phyloP scores from a whole-genome alignment of 2,797 vertebrate genomes.

The Cirrhinus mrigala region DNA sequence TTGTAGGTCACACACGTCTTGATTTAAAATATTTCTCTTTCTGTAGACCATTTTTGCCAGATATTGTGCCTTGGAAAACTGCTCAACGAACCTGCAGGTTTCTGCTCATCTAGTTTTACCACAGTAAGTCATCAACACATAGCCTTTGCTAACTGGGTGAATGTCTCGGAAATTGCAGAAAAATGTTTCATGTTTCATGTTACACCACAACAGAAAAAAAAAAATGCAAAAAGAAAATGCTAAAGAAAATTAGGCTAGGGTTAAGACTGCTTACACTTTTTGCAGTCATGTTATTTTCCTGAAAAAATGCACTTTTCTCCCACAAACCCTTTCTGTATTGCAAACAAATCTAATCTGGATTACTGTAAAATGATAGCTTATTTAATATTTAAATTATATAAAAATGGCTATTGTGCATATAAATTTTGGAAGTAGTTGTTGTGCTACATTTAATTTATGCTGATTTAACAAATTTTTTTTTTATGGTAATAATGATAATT shows the following conservation, averaged over 20 bases:
- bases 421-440: too few relatives aligned
- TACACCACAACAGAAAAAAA: background rate
- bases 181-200: background rate
- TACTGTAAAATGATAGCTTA: background rate
- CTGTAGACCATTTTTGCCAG: slow-evolving; percentile 89
- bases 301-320: background rate
- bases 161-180: background rate
- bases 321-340: background rate
- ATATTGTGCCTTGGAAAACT: slow-evolving; percentile 87
- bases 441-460: background rate
- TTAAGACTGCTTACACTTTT: background rate
- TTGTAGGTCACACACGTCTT: slow-evolving; percentile 9
- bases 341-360: background rate
- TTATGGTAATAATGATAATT: background rate
- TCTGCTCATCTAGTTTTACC: slow-evolving; percentile 84
- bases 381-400: background rate
- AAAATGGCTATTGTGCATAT: background rate
- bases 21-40: slow-evolving; percentile 51
- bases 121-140: slow-evolving; percentile 81
- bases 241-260: background rate
- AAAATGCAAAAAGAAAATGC: background rate
- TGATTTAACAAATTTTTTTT: background rate
- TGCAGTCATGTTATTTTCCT: background rate
- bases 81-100: slow-evolving; percentile 91
- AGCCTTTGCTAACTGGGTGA: background rate